Conservation (phyloP, 2,888 invertebrate species). For the Patella ulyssiponensis region DNA sequence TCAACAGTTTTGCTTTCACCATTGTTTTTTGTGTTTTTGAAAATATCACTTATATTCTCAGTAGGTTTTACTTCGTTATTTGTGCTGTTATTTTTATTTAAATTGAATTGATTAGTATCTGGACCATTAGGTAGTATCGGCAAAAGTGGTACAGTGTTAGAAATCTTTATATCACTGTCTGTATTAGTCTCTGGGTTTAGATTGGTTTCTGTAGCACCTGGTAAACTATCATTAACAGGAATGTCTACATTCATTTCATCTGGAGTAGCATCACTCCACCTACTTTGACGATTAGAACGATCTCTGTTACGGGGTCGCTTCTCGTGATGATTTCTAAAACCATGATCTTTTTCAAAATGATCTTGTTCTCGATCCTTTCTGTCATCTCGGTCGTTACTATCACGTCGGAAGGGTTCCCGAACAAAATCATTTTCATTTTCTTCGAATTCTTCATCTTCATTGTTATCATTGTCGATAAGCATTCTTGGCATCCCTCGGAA, state of each 20-base stretch:
- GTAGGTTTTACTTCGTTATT: neutral
- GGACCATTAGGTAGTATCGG: neutral
- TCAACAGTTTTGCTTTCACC: too few species aligned
- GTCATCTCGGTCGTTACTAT: conserved; percentile 29
- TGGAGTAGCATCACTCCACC: conserved; percentile 46
- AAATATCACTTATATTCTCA: neutral
- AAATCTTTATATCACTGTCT: neutral
- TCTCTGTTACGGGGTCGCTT: conserved; percentile 22
- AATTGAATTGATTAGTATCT: neutral
- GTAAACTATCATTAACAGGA: neutral
- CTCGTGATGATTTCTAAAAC: conserved; percentile 12
- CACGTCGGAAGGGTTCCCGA: conserved; percentile 24
- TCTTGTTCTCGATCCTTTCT: conserved; percentile 32
- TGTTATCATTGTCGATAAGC: conserved; percentile 35
- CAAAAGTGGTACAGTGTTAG: neutral
- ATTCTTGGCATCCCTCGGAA: conserved; percentile 31
- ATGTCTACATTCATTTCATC: conserved; percentile 1
- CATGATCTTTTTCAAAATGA: conserved; percentile 5
- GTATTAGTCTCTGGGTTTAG: neutral
- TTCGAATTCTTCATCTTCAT: conserved; percentile 35
- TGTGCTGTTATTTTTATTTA: neutral
- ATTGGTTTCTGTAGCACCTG: neutral
- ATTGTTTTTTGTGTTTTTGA: too few species aligned
- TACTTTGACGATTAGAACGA: conserved; percentile 40
- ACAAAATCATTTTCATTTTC: conserved; percentile 25